Evolutionary conservation across 1,140 invertebrate species (phyloP).

Genomic region (Eueides isabella): DNA sequence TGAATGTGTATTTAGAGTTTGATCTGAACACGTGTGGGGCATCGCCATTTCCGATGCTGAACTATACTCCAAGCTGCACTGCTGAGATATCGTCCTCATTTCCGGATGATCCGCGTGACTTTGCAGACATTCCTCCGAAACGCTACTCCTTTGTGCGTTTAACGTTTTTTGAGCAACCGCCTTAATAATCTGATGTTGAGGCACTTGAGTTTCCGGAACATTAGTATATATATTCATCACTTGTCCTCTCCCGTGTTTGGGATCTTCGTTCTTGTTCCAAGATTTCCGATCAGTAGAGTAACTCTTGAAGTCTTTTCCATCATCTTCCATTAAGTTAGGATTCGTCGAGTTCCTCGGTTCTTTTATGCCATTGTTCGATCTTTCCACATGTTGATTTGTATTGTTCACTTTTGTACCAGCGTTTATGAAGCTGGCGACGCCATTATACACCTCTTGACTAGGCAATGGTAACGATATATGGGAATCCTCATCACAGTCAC

Average conservation of each 20-base stretch:
- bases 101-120: constrained; percentile 72
- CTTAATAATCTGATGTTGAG: constrained; percentile 83
- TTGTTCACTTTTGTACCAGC: constrained; percentile 89
- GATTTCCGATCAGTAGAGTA: constrained; percentile 64
- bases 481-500: constrained; percentile 85
- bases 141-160: constrained; percentile 66
- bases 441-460: constrained; percentile 81
- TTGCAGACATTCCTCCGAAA: constrained; percentile 75
- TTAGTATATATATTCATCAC: constrained; percentile 89
- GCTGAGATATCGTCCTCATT: constrained; percentile 80
- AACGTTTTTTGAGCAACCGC: constrained; percentile 65
- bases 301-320: constrained; percentile 79
- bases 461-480: constrained; percentile 82
- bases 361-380: constrained; percentile 81
- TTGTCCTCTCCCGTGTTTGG: constrained; percentile 79
- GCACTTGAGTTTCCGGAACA: constrained; percentile 86
- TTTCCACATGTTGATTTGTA: constrained; percentile 89
- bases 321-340: constrained; percentile 85
- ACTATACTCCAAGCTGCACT: constrained; percentile 79
- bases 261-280: constrained; percentile 64
- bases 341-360: constrained; percentile 76
- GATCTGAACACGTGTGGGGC: constrained; percentile 78
- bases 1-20: constrained; percentile 78
- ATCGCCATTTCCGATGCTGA: constrained; percentile 76
- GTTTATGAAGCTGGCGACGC: constrained; percentile 85